Evolutionary conservation across 2,797 vertebrate genomes (phyloP).

Genomic region (Sciurus vulgaris): DNA sequence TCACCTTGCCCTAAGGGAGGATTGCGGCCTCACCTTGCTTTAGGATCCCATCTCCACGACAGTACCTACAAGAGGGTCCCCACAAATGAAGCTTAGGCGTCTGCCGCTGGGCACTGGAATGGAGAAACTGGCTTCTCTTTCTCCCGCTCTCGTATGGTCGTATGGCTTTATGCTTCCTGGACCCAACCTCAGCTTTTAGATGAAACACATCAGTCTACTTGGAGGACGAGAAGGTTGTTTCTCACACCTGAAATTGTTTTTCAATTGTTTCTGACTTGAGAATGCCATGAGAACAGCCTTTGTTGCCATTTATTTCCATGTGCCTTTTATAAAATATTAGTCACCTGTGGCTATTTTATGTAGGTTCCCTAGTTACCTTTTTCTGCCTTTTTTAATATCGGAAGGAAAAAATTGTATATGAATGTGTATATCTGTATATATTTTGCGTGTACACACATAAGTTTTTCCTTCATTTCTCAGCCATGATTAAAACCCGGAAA

Average conservation of each 20-base stretch:
- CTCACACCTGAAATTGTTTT: background rate
- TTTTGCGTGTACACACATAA: background rate
- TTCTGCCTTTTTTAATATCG: constrained; percentile 8
- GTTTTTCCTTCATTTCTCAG: background rate
- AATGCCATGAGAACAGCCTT: constrained; percentile 29
- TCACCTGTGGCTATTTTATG: constrained; percentile 56
- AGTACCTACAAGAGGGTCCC: accelerated
- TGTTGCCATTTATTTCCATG: background rate
- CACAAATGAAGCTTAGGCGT: background rate
- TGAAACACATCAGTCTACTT: background rate
- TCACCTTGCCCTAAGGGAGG: no score
- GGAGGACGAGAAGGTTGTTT: background rate
- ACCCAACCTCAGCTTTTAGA: background rate
- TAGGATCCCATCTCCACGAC: background rate
- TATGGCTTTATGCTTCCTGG: background rate
- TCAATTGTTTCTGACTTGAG: constrained; percentile 1
- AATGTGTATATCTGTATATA: background rate
- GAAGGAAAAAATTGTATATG: background rate
- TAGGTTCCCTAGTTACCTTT: background rate
- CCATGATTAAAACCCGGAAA: constrained; percentile 18
- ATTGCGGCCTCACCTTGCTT: background rate
- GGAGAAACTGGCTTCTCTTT: background rate
- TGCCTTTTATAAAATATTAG: constrained; percentile 50
- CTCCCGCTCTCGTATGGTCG: background rate
- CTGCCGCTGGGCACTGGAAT: background rate